Percentiles rank a stretch among this genome's conserved stretches.
phyloP scores from a whole-genome alignment of 2,113 vertebrate genomes.

The Corvus cornix region DNA sequence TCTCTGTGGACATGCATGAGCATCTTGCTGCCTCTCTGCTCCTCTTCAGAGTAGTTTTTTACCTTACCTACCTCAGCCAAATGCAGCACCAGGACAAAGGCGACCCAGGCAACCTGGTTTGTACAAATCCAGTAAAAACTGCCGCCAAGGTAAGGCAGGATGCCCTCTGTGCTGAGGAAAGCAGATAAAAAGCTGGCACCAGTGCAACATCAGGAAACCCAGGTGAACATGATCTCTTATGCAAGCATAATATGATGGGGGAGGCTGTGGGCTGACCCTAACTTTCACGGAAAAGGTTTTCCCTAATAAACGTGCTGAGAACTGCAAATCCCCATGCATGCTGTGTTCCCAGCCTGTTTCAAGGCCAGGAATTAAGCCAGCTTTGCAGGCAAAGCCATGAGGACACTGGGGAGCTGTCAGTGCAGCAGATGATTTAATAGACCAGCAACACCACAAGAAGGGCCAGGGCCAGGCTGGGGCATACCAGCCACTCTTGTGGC shows the following conservation, averaged over 20 bases:
- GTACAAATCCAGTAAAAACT: neutral
- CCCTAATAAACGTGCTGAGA: neutral
- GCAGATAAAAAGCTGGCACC: neutral
- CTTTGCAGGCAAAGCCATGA: neutral
- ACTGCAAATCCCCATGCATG: neutral
- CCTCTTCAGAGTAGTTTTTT: neutral
- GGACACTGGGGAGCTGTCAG: neutral
- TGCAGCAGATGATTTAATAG: neutral
- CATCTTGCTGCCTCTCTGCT: neutral
- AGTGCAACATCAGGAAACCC: neutral
- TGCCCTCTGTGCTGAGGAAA: neutral
- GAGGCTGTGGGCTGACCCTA: neutral
- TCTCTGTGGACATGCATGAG: rapidly evolving
- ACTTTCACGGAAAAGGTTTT: neutral
- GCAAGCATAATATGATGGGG: neutral
- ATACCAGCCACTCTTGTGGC: neutral
- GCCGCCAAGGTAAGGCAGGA: neutral
- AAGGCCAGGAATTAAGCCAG: neutral
- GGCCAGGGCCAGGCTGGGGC: neutral
- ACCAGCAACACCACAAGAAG: neutral
- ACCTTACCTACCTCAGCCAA: neutral
- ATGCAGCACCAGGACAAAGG: neutral
- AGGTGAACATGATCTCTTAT: rapidly evolving
- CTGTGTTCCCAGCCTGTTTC: neutral
- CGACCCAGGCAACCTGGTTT: rapidly evolving